Evolutionary conservation across 1,140 invertebrate genomes (phyloP), one percentile per base, ranked within the genome.

Genomic region (Nasonia vitripennis): DNA sequence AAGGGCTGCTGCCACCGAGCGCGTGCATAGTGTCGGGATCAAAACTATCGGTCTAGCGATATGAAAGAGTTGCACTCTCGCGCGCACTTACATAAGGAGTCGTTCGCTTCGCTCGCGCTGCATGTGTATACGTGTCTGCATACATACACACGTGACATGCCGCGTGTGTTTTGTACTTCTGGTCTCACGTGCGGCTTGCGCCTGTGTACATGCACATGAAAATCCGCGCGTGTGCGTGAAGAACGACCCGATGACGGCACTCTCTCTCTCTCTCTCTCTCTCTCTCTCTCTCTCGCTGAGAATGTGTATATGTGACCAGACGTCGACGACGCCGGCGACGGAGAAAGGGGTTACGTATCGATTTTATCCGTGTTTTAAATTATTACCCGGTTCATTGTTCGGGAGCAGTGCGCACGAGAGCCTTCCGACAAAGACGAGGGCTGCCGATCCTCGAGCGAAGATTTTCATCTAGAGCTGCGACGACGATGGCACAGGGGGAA

Each of bases 351-450:
- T 84, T 87, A 81, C 20, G 31, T 90, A 90, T 90, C 87, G 89
- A 90, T 90, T 90, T 90, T 89, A 90, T 90, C 82, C 87, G 73
- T 73, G 86, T 87, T 90, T 89, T 89, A 87, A 89, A 88, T 90
- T 89, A 90, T 90, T 89, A 89, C 87, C 74, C 41, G 17, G 62
- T 10, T 87, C 87, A 87, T 89, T 87, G 86, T 86, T 80, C 81
- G 37, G 55, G 68, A 55, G 31, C 51, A 78, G 75, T 78, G 81
- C 68, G 31, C 17, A 23, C 67, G 55, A 67, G 51, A 68, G n/a
- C 20, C 2, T 48, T 31, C 31, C 68, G 48, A 45, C n/a, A 83
- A 78, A 45, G 41, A 27, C 37, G 73, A 79, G 75, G 84, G 82
- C 48, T 62, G 20, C 84, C n/a, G 86, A 48, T 68, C 86, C 81